These are phyloP conservation scores for Trimorus sp. DNA, from an alignment of 2,888 invertebrate genomes.

Conservation along the genomic window DNA sequence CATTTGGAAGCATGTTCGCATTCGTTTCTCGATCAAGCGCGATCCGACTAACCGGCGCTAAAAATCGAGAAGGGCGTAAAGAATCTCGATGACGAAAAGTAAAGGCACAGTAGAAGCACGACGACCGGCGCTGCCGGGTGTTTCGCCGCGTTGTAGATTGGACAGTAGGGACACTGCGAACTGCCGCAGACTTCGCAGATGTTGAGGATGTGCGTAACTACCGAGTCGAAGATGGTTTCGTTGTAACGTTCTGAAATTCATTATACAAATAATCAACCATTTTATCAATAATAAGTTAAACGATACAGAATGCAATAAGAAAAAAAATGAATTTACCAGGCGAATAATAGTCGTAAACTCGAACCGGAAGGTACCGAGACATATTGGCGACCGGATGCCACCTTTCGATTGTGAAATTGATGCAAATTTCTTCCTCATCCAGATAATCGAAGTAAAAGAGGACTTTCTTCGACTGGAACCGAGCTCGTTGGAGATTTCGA, in stretches of 20 bases:
- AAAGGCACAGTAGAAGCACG: conserved; percentile 65
- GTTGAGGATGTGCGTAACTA: conserved; percentile 92
- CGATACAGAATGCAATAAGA: too few relatives aligned
- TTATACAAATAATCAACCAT: too few relatives aligned
- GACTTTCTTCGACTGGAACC: conserved; percentile 90
- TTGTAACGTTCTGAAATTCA: conserved; percentile 90
- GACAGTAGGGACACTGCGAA: conserved; percentile 96
- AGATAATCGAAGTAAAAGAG: conserved; percentile 96
- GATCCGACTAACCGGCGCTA: conserved; percentile 22
- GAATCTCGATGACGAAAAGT: conserved; percentile 50
- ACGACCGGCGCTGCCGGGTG: conserved; percentile 74
- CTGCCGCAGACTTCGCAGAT: conserved; percentile 97
- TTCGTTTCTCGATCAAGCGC: background rate
- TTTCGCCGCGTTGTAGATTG: conserved; percentile 89
- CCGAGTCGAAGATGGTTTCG: conserved; percentile 94
- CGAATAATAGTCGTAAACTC: conserved; percentile 97
- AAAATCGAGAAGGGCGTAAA: conserved; percentile 63
- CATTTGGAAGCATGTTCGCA: conserved; percentile 36
- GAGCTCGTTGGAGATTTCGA: conserved; percentile 91
- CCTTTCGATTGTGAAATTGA: conserved; percentile 95
- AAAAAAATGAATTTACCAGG: conserved; percentile 86
- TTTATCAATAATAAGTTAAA: too few relatives aligned
- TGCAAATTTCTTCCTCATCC: conserved; percentile 92
- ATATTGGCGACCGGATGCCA: conserved; percentile 99
- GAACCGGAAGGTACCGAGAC: conserved; percentile 94